phyloP scores from a whole-genome alignment of 2,113 vertebrate genomes.

The Acanthisitta chloris region DNA sequence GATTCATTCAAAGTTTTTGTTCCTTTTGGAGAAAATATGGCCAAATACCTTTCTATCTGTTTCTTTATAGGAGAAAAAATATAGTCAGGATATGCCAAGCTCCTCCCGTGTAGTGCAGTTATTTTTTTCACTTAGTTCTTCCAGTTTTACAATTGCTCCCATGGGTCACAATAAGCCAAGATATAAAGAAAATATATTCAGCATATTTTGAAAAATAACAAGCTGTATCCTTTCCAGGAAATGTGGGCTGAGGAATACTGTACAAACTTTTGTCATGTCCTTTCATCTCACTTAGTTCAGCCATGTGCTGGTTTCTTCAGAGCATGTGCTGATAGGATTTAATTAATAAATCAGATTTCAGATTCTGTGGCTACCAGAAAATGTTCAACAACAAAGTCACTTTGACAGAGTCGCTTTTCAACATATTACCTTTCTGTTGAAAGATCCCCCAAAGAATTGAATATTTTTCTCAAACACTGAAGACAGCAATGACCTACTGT shows the following conservation, averaged over 20 bases:
- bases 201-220: conserved; percentile 52
- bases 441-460: conserved; percentile 30
- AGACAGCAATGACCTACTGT: conserved; percentile 1
- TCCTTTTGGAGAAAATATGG: neutral
- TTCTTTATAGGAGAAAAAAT: neutral
- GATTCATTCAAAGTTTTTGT: neutral
- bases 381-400: conserved; percentile 16
- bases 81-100: neutral
- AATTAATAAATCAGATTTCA: conserved; percentile 47
- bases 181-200: conserved; percentile 21
- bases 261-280: neutral
- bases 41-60: neutral
- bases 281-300: conserved; percentile 29
- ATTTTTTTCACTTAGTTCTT: neutral
- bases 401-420: conserved; percentile 12
- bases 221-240: conserved; percentile 10
- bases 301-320: neutral
- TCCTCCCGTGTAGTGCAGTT: neutral
- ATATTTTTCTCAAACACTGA: neutral
- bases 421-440: conserved; percentile 11
- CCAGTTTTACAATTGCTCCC: conserved; percentile 8
- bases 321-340: conserved; percentile 29
- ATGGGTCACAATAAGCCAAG: neutral
- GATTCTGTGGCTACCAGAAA: conserved; percentile 9
- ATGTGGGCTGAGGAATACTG: neutral